These are phyloP conservation scores for Drosophila greeni DNA, from an alignment of 2,888 invertebrate species.

Conservation along the genomic window DNA sequence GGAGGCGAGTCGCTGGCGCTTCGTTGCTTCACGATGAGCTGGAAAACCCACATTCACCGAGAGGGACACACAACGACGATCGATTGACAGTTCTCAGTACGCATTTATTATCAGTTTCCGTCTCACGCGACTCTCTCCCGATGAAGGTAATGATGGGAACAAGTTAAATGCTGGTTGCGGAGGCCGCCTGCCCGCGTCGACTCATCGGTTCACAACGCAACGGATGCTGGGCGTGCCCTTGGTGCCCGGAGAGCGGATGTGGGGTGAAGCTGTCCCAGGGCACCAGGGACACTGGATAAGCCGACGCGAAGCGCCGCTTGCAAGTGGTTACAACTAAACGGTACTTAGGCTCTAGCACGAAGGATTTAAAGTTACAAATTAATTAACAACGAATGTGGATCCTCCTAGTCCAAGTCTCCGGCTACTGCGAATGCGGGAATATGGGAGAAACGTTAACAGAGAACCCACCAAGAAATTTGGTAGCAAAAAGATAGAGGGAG, in stretches of 20 bases:
- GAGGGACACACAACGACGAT: constrained; percentile 13
- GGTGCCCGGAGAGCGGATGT: constrained; percentile 45
- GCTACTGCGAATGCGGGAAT: constrained; percentile 52
- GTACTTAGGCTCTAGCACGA: constrained; percentile 64
- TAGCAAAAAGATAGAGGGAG: constrained; percentile 47
- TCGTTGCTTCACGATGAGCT: constrained; percentile 34
- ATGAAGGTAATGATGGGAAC: constrained; percentile 32
- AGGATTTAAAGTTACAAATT: constrained; percentile 39
- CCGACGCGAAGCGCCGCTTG: constrained; percentile 35
- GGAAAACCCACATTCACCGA: constrained; percentile 13
- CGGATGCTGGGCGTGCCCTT: constrained; percentile 16
- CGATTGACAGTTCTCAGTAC: constrained; percentile 59
- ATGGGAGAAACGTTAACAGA: constrained; percentile 44
- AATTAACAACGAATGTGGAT: constrained; percentile 49
- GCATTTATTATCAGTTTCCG: constrained; percentile 64
- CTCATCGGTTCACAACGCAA: constrained; percentile 24
- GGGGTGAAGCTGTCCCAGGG: constrained; percentile 55
- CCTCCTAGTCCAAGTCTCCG: constrained; percentile 61
- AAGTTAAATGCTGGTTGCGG: constrained; percentile 60
- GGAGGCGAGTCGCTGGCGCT: constrained; percentile 18
- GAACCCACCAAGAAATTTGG: constrained; percentile 33
- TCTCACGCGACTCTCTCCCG: constrained; percentile 34
- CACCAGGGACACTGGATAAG: constrained; percentile 21
- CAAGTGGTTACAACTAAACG: constrained; percentile 57
- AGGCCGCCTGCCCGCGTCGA: constrained; percentile 40